Base-by-base conservation (phyloP, 2,113 vertebrate genomes). In the Lamprologus speciosus region DNA sequence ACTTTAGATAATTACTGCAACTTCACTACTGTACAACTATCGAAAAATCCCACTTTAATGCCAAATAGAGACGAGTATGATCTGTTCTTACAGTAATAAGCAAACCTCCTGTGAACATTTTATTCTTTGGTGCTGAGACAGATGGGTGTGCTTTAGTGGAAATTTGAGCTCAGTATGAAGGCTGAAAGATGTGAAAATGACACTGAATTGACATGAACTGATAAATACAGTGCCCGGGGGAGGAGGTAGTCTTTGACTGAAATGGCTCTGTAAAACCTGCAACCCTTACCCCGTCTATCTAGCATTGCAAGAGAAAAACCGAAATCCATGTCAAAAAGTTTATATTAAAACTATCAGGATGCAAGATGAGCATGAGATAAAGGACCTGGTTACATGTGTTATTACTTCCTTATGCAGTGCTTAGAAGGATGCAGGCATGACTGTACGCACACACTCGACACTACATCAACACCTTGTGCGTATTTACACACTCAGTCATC, bases 401-500 rank as follows among this genome's bases (percentile, higher is more conserved):
- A 14, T 58, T 50, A 82, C 82, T 89, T 86, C 83, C 81, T 84
- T 79, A 54, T 57, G 83, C 84, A 11, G 85, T 2, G 82, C 88
- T 35, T 6, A 47, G 79, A 86, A 85, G 60, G 86, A 87, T 75
- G 81, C 83, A 84, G 65, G 80, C 86, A 78, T 58, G 85, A 82
- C 79, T 14, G 84, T 85, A 83, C 9, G 13, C 85, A n/a, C 37
- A n/a, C 31, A 45, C 81, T 89, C 85, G 5, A 81, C 86, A 82
- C 83, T 84, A 81, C 88, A 89, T 94, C 94, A 91, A 91, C 89
- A 89, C 88, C 87, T 85, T 78, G 84, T 85, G 88, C 55, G 2
- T 93, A 87, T 94, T 95, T 92, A 92, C 88, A 80, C 92, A 85
- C 91, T 85, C 87, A 87, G 89, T 89, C 91, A 89, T 91, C 90